A percentile compares a stretch with the other conserved stretches of the same genome.
Conservation (phyloP, 2,797 vertebrate species). For the Mionectes olivaceus region DNA sequence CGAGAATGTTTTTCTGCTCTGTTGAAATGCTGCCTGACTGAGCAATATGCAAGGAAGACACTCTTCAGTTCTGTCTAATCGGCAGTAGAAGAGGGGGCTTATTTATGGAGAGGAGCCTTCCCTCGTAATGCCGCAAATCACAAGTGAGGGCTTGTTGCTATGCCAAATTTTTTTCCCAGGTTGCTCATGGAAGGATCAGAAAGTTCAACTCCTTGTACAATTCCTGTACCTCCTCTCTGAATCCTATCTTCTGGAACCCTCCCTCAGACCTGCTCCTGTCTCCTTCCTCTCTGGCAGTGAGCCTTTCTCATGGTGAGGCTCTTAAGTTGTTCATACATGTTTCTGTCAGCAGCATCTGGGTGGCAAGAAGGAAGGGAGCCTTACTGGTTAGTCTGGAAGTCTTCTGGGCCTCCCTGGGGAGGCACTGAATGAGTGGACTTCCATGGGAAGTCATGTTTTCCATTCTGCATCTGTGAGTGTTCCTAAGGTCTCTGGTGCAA, state of each 20-base stretch:
- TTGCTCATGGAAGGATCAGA: background rate
- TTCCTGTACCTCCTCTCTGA: background rate
- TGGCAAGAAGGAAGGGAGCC: background rate
- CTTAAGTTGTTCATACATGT: background rate
- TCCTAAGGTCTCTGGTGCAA: background rate
- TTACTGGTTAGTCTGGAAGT: background rate
- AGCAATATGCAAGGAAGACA: slow-evolving; percentile 64
- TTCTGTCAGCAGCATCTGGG: background rate
- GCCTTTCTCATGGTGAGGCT: background rate
- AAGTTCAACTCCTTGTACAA: background rate
- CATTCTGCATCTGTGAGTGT: background rate
- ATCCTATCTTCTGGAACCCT: background rate
- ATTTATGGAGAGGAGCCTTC: slow-evolving; percentile 5
- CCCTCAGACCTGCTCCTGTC: background rate
- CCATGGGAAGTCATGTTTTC: slow-evolving; percentile 10
- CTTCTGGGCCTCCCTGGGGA: background rate
- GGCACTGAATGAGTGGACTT: background rate
- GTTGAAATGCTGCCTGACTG: slow-evolving; percentile 73
- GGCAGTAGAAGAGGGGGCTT: slow-evolving; percentile 3
- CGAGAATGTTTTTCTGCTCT: slow-evolving; percentile 67
- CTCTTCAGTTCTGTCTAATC: slow-evolving; percentile 30
- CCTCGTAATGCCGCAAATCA: background rate
- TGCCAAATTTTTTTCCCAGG: background rate
- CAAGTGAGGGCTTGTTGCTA: background rate
- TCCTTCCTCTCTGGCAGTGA: background rate